Conservation (phyloP, 2,888 invertebrate species). For the Andrena fulva region DNA sequence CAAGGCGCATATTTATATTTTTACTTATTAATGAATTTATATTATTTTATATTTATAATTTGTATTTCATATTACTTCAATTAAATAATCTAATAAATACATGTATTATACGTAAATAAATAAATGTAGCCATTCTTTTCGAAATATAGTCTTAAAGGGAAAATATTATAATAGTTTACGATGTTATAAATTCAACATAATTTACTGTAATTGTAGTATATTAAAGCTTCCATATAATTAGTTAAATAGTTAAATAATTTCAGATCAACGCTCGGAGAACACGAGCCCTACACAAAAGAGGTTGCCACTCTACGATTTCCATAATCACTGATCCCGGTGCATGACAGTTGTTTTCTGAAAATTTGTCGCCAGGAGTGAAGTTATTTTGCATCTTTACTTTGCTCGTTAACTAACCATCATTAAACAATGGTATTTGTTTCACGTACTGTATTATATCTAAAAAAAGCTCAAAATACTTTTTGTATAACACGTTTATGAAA, state of each 20-base stretch:
- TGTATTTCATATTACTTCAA: too few species aligned
- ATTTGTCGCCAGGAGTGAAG: conserved; percentile 24
- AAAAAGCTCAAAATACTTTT: neutral
- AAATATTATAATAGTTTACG: neutral
- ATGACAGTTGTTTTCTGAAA: conserved; percentile 70
- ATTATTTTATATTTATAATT: too few species aligned
- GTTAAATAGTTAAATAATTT: too few species aligned
- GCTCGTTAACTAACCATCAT: conserved; percentile 19
- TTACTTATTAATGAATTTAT: too few species aligned
- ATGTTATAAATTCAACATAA: neutral
- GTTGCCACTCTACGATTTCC: conserved; percentile 37
- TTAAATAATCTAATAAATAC: neutral
- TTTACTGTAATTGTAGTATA: too few species aligned
- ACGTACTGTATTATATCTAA: neutral
- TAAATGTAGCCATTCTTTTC: too few species aligned
- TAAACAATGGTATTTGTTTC: conserved; percentile 63
- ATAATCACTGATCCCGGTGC: conserved; percentile 47
- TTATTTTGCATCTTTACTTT: conserved; percentile 40
- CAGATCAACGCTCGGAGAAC: too few species aligned
- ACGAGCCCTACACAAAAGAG: neutral
- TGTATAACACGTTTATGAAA: neutral
- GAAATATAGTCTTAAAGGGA: neutral
- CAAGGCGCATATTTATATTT: too few species aligned
- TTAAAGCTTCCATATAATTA: too few species aligned
- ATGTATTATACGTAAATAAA: neutral